Evolutionary conservation across 2,888 invertebrate genomes (phyloP).

Genomic region (Leptogaster cylindrica): DNA sequence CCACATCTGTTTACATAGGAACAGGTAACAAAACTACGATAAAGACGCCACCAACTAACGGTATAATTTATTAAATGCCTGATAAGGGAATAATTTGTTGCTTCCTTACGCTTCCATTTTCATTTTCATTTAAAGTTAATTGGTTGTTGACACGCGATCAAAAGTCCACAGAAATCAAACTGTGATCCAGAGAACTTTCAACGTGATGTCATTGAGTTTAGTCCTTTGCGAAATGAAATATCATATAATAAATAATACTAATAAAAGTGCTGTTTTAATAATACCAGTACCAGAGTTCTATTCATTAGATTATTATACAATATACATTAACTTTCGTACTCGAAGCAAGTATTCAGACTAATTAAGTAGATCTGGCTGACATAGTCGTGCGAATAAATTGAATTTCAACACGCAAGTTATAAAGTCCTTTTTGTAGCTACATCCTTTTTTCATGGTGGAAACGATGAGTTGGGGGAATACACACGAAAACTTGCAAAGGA

Average conservation of each 20-base stretch:
- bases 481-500: too few species aligned
- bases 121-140: constrained; percentile 17
- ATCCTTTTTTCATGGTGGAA: too few species aligned
- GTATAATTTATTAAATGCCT: constrained; percentile 22
- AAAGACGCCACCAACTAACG: not conserved
- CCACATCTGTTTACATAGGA: constrained; percentile 3
- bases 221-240: too few species aligned
- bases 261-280: too few species aligned
- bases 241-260: too few species aligned
- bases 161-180: not conserved
- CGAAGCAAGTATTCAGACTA: not conserved
- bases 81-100: constrained; percentile 33
- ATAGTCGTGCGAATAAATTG: not conserved
- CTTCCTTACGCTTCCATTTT: constrained; percentile 22
- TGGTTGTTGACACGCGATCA: constrained; percentile 13
- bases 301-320: too few species aligned
- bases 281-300: too few species aligned
- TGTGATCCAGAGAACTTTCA: not conserved
- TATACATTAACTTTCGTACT: not conserved
- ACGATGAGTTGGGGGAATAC: too few species aligned
- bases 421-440: not conserved
- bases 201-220: not conserved
- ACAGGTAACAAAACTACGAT: not conserved
- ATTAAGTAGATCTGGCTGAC: not conserved
- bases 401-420: not conserved